Evolutionary conservation across 2,888 invertebrate species (phyloP).

Genomic region (Octodonta nipae): DNA sequence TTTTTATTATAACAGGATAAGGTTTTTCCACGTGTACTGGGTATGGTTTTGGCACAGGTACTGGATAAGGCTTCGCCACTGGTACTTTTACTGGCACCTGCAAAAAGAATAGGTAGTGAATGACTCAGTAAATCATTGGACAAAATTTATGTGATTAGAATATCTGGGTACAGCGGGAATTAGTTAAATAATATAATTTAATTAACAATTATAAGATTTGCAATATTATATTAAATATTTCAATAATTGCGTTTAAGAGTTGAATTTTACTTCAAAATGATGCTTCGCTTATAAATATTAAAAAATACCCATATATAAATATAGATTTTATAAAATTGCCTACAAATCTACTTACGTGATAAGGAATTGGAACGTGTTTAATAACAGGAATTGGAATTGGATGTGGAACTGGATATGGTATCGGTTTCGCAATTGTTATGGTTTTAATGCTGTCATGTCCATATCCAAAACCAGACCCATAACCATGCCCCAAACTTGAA

Average conservation of each 20-base stretch:
- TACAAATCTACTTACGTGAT: constrained; percentile 39
- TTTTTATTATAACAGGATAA: constrained; percentile 45
- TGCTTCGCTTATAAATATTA: too few species aligned
- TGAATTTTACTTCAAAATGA: too few species aligned
- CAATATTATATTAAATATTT: too few species aligned
- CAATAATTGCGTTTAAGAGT: too few species aligned
- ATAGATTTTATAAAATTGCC: too few species aligned
- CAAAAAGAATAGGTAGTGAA: constrained; percentile 3
- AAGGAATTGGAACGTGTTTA: constrained; percentile 42
- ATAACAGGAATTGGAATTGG: constrained; percentile 40
- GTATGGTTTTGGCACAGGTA: constrained; percentile 30
- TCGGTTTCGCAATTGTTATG: constrained; percentile 23
- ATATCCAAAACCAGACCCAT: constrained; percentile 13
- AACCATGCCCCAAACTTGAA: constrained; percentile 9
- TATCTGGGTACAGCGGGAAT: too few species aligned
- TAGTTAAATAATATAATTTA: too few species aligned
- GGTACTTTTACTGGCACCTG: constrained; percentile 26
- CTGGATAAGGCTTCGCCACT: constrained; percentile 30
- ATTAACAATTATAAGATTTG: too few species aligned
- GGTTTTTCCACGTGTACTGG: constrained; percentile 46
- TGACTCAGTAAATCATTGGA: too few species aligned
- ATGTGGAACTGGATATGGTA: constrained; percentile 37
- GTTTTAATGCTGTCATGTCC: constrained; percentile 20
- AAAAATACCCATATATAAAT: too few species aligned
- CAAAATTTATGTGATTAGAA: too few species aligned